Base-by-base conservation (phyloP, 2,113 vertebrate genomes). In the Ameiurus melas region DNA sequence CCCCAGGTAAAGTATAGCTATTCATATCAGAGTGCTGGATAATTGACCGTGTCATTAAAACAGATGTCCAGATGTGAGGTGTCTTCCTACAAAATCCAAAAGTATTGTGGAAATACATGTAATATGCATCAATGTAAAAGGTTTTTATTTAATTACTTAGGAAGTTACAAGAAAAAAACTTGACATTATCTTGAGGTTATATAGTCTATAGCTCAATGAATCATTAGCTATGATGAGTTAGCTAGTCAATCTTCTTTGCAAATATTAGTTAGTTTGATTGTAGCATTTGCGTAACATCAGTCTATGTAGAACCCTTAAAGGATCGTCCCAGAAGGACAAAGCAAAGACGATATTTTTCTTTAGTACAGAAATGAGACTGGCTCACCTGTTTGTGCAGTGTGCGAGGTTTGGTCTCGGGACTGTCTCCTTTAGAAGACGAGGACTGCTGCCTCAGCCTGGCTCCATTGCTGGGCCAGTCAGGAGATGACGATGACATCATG, bases 371-470 rank as follows among this genome's bases (percentile, higher is more conserved):
- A 80, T 25, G 64, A 25, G 12, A 47, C 1, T 71, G 4, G 25
- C 82, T 87, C n/a, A 91, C 91, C 86, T 91, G 91, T 84, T 99
- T 99, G 89, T 93, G 90, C 5, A 92, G 84, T 0, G 94, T 83
- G 0, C 94, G 93, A 5, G 93, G 93, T 77, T 95, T 91, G 33
- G 68, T 95, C 91, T 95, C 98, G 0, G 98, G 98, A 88, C 98
- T 99, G 93, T 99, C 98, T 0, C 98, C 98, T 93, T 99, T 99
- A 62, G 98, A 99, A 0, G 98, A 99, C 0, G 98, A 99, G 0
- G 98, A 98, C 89, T 97, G 97, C 92, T 99, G 98, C 77, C 98
- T 95, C 1, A 99, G 95, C 0, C 97, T 95, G 0, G 94, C 94
- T 3, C 93, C 82, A 0, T 92, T 91, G 89, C 91, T 94, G 0